Evolutionary conservation across 2,113 vertebrate species (phyloP).

Genomic region (Larimichthys polyactis): DNA sequence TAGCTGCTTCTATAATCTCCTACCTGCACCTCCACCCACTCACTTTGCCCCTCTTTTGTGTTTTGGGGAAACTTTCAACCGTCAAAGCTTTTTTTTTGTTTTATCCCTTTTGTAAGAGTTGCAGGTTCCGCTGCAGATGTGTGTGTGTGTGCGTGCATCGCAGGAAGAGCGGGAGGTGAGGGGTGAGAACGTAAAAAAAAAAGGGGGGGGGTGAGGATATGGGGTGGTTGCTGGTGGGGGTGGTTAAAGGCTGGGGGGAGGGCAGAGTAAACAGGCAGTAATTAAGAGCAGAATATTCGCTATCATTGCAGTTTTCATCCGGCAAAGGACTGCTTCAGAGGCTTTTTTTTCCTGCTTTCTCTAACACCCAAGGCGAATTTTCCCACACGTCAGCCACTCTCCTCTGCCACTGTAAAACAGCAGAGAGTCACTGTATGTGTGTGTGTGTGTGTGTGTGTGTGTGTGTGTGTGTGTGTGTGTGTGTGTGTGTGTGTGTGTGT

Average conservation of each 20-base stretch:
- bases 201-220: slow-evolving; percentile 28
- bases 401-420: slow-evolving; percentile 62
- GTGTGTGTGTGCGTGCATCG: background rate
- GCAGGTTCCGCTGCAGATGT: slow-evolving; percentile 32
- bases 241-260: slow-evolving; percentile 54
- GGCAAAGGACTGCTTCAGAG: slow-evolving; percentile 75
- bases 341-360: slow-evolving; percentile 30
- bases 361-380: slow-evolving; percentile 67
- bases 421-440: slow-evolving; percentile 55
- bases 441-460: slow-evolving; percentile 32
- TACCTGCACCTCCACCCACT: background rate
- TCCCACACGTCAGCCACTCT: slow-evolving; percentile 71
- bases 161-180: slow-evolving; percentile 35
- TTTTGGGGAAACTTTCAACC: slow-evolving; percentile 39
- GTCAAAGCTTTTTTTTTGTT: slow-evolving; percentile 22
- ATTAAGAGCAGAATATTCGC: slow-evolving; percentile 84
- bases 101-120: slow-evolving; percentile 51
- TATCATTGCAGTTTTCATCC: slow-evolving; percentile 82
- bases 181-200: slow-evolving; percentile 42
- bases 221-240: slow-evolving; percentile 28
- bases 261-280: slow-evolving; percentile 83
- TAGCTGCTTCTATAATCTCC: background rate
- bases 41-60: background rate
- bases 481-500: slow-evolving; percentile 37
- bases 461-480: slow-evolving; percentile 22